These are phyloP conservation scores for Lagopus muta DNA, from an alignment of 2,113 vertebrate genomes.

Conservation along the genomic window DNA sequence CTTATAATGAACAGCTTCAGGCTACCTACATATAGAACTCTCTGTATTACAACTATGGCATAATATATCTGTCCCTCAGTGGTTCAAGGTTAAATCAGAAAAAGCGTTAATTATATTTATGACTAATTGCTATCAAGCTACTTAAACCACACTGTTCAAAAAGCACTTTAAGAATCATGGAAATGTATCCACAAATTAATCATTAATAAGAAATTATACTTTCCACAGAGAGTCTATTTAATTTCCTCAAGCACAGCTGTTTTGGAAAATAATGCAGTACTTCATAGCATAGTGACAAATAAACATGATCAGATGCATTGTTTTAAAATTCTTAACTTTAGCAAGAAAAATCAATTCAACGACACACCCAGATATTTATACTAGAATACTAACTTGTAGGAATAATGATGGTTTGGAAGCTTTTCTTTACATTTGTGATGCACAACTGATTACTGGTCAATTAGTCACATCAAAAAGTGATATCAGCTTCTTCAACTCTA, in stretches of 20 bases:
- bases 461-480: not conserved
- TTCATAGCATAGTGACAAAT: not conserved
- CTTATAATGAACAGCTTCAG: not conserved
- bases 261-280: rapidly evolving
- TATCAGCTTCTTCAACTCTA: not conserved
- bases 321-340: not conserved
- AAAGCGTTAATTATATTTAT: not conserved
- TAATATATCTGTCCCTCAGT: not conserved
- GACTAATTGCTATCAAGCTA: not conserved
- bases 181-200: not conserved
- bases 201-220: not conserved
- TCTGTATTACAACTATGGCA: not conserved
- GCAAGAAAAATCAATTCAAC: not conserved
- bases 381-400: not conserved
- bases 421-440: not conserved
- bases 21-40: not conserved
- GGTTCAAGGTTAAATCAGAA: not conserved
- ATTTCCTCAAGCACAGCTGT: not conserved
- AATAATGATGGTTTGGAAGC: not conserved
- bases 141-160: not conserved
- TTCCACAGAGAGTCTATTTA: not conserved
- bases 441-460: not conserved
- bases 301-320: rapidly evolving
- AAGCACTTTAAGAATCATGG: not conserved
- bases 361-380: not conserved